Conservation (phyloP, 2,888 invertebrate species). For the Xestoiulus laeticollis region DNA sequence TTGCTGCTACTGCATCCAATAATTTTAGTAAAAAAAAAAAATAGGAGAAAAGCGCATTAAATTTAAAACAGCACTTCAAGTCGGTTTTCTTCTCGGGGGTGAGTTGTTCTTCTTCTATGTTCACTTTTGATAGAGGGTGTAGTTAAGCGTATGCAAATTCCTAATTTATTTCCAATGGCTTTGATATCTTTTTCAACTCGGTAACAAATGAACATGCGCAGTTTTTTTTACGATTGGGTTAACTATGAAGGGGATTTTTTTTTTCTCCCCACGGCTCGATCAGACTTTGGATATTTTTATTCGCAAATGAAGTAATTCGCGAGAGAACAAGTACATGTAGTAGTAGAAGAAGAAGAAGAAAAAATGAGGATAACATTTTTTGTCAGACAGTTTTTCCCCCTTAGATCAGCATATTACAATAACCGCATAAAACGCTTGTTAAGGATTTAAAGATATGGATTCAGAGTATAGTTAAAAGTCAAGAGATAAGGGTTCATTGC, state of each 20-base stretch:
- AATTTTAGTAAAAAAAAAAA: constrained; percentile 1
- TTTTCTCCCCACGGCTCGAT: not conserved
- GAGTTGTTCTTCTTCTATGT: constrained; percentile 19
- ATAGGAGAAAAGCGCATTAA: not conserved
- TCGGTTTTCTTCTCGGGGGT: constrained; percentile 7
- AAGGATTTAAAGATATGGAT: not conserved
- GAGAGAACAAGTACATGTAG: not conserved
- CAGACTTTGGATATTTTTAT: not conserved
- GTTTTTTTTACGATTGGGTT: not conserved
- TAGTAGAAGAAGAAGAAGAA: not conserved
- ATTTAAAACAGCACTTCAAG: constrained; percentile 34
- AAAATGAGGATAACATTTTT: too few species aligned
- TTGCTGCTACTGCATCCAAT: not conserved
- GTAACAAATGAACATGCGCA: constrained; percentile 44
- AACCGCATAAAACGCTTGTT: not conserved
- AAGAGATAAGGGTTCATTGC: too few species aligned
- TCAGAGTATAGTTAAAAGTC: not conserved
- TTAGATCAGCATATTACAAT: not conserved
- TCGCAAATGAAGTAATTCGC: not conserved
- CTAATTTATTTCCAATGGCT: constrained; percentile 48
- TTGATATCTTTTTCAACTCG: constrained; percentile 39
- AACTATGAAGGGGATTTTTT: not conserved
- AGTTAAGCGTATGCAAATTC: constrained; percentile 48
- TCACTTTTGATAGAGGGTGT: not conserved
- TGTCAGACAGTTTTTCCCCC: not conserved